phyloP scores from a whole-genome alignment of 2,888 invertebrate genomes.

The Papilio protenor region DNA sequence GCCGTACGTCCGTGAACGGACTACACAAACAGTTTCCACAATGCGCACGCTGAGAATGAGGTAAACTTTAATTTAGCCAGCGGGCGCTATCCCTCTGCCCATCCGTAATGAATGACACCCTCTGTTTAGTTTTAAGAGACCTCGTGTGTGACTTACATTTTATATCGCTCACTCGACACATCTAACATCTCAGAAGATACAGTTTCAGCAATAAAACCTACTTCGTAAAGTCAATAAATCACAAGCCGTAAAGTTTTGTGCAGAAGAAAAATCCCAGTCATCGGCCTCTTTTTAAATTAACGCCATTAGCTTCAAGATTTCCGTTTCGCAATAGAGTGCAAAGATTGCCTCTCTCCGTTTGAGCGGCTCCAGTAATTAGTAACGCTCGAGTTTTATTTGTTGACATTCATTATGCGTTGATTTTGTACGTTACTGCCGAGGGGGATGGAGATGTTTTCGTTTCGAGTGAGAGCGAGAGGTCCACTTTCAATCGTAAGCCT shows the following conservation, averaged over 20 bases:
- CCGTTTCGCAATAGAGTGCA: conserved; percentile 81
- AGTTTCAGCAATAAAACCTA: conserved; percentile 53
- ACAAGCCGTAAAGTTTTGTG: conserved; percentile 66
- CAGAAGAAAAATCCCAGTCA: conserved; percentile 80
- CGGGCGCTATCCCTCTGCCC: conserved; percentile 71
- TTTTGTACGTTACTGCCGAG: conserved; percentile 67
- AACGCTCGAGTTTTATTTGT: conserved; percentile 84
- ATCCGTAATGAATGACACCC: conserved; percentile 76
- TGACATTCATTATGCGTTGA: conserved; percentile 83
- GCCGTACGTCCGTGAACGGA: conserved; percentile 72
- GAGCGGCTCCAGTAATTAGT: conserved; percentile 82
- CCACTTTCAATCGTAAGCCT: conserved; percentile 69
- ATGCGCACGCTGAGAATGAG: conserved; percentile 71
- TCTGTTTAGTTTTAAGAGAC: conserved; percentile 70
- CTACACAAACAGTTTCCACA: conserved; percentile 68
- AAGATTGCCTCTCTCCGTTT: conserved; percentile 81
- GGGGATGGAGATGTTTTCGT: conserved; percentile 59
- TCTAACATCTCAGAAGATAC: conserved; percentile 50
- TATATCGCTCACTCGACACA: conserved; percentile 57
- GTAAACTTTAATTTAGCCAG: conserved; percentile 79
- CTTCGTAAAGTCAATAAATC: conserved; percentile 74
- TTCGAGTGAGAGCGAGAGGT: conserved; percentile 67
- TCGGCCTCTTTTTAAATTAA: conserved; percentile 83
- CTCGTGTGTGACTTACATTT: conserved; percentile 74
- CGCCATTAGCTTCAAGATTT: conserved; percentile 83